Conservation (phyloP, 2,888 invertebrate species). For the Tenthredo notha region DNA sequence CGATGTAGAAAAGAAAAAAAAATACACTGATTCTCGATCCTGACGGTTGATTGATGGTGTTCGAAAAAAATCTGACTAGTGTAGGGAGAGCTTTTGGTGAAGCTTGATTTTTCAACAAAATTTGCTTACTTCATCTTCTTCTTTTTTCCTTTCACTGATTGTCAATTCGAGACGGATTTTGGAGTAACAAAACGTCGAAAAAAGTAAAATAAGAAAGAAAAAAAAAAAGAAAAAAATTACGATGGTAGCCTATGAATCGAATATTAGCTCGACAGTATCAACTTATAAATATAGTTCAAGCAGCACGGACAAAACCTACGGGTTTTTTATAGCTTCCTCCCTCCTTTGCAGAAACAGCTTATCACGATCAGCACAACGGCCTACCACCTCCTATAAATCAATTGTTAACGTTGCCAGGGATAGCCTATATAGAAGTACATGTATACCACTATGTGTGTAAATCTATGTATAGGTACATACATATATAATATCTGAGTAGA, state of each 20-base stretch:
- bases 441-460: neutral
- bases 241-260: conserved; percentile 15
- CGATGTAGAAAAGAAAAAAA: neutral
- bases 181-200: neutral
- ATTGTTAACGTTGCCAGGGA: conserved; percentile 21
- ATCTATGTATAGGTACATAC: neutral
- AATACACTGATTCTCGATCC: neutral
- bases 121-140: neutral
- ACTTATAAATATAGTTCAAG: neutral
- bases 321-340: conserved; percentile 40
- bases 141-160: neutral
- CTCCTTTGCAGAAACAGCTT: conserved; percentile 6
- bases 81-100: neutral
- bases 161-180: neutral
- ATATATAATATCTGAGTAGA: neutral
- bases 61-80: neutral
- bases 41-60: neutral
- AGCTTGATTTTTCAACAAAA: neutral
- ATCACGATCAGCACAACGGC: conserved; percentile 32
- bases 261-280: conserved; percentile 20
- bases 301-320: conserved; percentile 8
- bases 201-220: neutral
- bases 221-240: neutral
- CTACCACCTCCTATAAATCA: conserved; percentile 31
- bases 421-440: neutral